Conservation (phyloP, 2,888 invertebrate species). For the Clitarchus hookeri region DNA sequence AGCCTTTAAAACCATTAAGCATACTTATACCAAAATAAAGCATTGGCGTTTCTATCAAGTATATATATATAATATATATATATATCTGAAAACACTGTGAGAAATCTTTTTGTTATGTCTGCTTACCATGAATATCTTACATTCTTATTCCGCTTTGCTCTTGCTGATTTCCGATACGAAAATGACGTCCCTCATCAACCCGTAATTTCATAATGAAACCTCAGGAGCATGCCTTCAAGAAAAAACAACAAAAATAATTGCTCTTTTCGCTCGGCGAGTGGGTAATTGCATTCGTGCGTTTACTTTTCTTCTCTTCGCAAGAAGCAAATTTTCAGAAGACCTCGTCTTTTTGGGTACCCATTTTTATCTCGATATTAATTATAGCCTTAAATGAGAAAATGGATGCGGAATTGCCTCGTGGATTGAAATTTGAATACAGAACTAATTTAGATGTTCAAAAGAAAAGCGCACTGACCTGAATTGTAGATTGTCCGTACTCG, state of each 20-base stretch:
- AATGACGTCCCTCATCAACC: not conserved
- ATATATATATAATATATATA: no score
- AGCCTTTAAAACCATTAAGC: no score
- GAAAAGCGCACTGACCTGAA: not conserved
- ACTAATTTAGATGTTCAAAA: not conserved
- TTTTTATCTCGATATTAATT: not conserved
- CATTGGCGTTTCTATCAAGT: no score
- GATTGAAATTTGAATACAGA: constrained; percentile 7
- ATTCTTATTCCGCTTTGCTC: not conserved
- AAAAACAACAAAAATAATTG: not conserved
- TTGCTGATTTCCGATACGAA: not conserved
- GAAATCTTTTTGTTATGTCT: not conserved
- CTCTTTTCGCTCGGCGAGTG: not conserved
- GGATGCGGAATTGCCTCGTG: constrained; percentile 6
- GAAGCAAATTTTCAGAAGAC: not conserved
- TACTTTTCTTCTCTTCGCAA: not conserved
- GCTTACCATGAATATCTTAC: not conserved
- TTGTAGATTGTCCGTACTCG: not conserved
- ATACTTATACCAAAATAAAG: no score
- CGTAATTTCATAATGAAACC: not conserved
- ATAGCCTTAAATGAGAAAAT: not conserved
- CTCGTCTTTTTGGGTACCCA: not conserved
- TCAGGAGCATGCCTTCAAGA: not conserved
- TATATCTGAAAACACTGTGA: no score
- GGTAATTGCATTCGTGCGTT: not conserved